These are phyloP conservation scores for Agrochola circellaris DNA, from an alignment of 2,888 invertebrate species.

Conservation along the genomic window DNA sequence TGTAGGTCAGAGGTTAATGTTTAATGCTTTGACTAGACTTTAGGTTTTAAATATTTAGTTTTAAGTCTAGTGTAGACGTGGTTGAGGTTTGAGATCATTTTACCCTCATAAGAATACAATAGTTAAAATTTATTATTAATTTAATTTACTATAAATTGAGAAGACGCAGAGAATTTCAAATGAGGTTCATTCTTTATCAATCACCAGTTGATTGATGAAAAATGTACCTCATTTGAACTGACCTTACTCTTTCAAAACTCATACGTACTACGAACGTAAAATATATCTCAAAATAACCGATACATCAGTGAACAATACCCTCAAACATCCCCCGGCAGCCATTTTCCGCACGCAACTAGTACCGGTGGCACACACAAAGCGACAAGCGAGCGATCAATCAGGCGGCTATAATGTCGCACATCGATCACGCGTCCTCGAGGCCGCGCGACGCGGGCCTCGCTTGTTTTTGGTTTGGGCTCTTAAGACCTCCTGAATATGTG, in stretches of 20 bases:
- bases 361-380: slow-evolving; percentile 31
- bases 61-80: not conserved
- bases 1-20: slow-evolving; percentile 13
- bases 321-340: not conserved
- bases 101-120: not conserved
- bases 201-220: no score
- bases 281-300: slow-evolving; percentile 10
- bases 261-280: not conserved
- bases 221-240: no score
- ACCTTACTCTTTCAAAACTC: not conserved
- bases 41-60: slow-evolving; percentile 9
- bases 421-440: slow-evolving; percentile 40
- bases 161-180: not conserved
- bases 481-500: slow-evolving; percentile 7
- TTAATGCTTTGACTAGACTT: slow-evolving; percentile 4
- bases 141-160: not conserved
- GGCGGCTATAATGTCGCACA: slow-evolving; percentile 32
- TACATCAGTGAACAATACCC: slow-evolving; percentile 38
- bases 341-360: slow-evolving; percentile 42
- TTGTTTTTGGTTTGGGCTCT: slow-evolving; percentile 36
- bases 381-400: slow-evolving; percentile 50
- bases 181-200: not conserved
- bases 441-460: slow-evolving; percentile 10
- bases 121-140: not conserved
- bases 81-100: no score